Percentiles rank a stretch among this genome's conserved stretches.
Conservation (phyloP, 2,113 vertebrate genomes). For the Phyllostomus hastatus region DNA sequence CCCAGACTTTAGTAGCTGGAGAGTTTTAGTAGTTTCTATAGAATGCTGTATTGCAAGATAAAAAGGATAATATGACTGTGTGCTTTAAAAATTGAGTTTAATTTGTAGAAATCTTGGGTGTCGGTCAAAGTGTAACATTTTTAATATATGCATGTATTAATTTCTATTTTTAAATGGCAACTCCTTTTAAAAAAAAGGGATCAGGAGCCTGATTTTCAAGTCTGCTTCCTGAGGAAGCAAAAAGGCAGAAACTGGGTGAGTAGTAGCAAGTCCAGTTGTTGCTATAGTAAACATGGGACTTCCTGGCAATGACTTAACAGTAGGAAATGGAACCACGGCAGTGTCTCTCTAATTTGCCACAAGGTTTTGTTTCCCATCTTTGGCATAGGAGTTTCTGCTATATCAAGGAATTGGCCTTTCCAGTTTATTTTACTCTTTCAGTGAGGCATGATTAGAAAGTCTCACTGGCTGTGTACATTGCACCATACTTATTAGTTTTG, state of each 20-base stretch:
- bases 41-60: constrained; percentile 1
- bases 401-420: background rate
- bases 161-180: constrained; percentile 58
- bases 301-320: constrained; percentile 26
- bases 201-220: constrained; percentile 52
- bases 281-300: constrained; percentile 40
- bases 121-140: constrained; percentile 24
- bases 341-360: constrained; percentile 10
- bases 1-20: background rate
- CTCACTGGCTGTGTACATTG: background rate
- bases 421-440: constrained; percentile 1
- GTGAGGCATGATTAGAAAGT: background rate
- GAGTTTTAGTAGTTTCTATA: constrained; percentile 30
- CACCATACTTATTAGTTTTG: background rate
- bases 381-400: background rate
- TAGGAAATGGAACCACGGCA: background rate
- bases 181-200: constrained; percentile 35
- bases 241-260: constrained; percentile 51
- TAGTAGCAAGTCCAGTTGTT: constrained; percentile 39
- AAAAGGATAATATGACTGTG: background rate
- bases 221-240: constrained; percentile 54
- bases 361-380: constrained; percentile 44
- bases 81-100: constrained; percentile 34
- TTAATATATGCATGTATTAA: constrained; percentile 30
- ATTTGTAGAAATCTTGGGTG: background rate